Conservation (phyloP, 1,140 invertebrate species). For the Drusus annulatus region DNA sequence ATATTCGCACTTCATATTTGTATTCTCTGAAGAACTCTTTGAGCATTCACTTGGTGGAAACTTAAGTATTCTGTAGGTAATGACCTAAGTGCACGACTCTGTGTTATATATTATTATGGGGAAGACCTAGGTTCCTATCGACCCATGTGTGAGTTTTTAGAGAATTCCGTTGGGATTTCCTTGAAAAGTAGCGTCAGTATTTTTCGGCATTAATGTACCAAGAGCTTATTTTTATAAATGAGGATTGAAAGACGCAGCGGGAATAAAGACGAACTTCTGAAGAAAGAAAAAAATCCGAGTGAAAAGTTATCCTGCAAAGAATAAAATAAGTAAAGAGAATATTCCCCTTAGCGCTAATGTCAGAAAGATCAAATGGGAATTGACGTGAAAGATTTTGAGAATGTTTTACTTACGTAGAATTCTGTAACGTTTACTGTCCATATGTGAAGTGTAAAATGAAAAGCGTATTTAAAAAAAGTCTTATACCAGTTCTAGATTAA, state of each 20-base stretch:
- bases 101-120: too few relatives aligned
- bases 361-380: not conserved
- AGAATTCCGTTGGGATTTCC: conserved; percentile 1
- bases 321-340: conserved; percentile 18
- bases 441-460: conserved; percentile 69
- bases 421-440: conserved; percentile 65
- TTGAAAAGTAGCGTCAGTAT: conserved; percentile 31
- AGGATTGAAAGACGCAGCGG: conserved; percentile 40
- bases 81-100: too few relatives aligned
- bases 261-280: conserved; percentile 40
- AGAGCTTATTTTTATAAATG: conserved; percentile 41
- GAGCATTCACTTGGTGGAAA: too few relatives aligned
- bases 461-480: too few relatives aligned
- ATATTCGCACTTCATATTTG: too few relatives aligned
- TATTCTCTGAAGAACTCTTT: too few relatives aligned
- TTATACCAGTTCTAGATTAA: too few relatives aligned
- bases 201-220: conserved; percentile 34
- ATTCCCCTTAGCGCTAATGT: not conserved
- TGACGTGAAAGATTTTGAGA: not conserved
- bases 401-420: not conserved
- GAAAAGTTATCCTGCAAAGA: conserved; percentile 24
- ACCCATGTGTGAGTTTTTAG: not conserved
- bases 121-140: too few relatives aligned
- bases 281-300: conserved; percentile 25
- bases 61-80: too few relatives aligned